Evolutionary conservation across 2,888 invertebrate genomes (phyloP), one percentile per base, ranked within the genome.

Genomic region (Sarcophaga subvicina): DNA sequence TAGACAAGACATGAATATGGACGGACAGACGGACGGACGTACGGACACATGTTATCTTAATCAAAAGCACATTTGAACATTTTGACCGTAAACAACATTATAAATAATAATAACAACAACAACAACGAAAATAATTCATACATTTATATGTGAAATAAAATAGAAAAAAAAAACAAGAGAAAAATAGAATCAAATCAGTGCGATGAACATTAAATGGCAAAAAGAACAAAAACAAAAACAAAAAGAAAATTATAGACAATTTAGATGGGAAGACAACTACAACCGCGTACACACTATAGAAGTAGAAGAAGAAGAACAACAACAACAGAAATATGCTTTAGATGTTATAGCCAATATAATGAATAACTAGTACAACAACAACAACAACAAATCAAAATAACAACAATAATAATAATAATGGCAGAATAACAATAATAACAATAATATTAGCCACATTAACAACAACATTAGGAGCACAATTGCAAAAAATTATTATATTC

Each of bases 31-130:
- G 54, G 10, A n/a, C 49, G n/a, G 20, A 11, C 54, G 45, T 60
- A 62, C 62, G 77, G 70, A 87, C 78, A 69, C 80, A 87, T 83
- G 83, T 87, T 87, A 87, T 87, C 86, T 83, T 81, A 84, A 87
- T 87, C 86, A 81, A 87, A 87, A 84, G 86, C 83, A 84, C 86
- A 87, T 87, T 87, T 84, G 81, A 75, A 84, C 86, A 87, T 78
- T 87, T 87, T 87, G 83, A 87, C 80, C 86, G 78, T 73, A 70
- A 78, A 81, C 72, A 86, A 73, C 25, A 79, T 73, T 69, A 78
- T 72, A 73, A 72, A 72, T 47, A 75, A 82, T 59, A 49, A 54
- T 10, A 37, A 37, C 37, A 37, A 37, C 10, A 37, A 37, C 10
- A 37, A 37, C 37, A 37, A 37, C 2, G 37, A 37, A 37, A 37